Evolutionary conservation across 2,888 invertebrate genomes (phyloP), one percentile per base, ranked within the genome.

Genomic region (Caenorhabditis becei): DNA sequence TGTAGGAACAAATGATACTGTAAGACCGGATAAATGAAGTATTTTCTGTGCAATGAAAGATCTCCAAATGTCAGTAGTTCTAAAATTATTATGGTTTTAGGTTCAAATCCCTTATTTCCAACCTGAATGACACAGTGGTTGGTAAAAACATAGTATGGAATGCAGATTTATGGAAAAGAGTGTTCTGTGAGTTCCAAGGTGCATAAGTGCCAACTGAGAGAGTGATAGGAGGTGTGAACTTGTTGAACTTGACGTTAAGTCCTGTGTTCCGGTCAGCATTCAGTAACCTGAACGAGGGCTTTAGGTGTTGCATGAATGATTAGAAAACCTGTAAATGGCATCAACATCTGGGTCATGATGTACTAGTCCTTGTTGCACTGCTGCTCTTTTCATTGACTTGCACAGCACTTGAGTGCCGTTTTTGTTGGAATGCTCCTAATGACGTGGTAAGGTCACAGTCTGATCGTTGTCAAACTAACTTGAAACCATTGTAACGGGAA

Each of bases 101-200:
- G 44, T 8, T 4, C 7, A 14, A n/a, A 4, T n/a, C 7, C n/a
- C 14, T 3, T 14, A 18, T 4, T 62, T 69, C 63, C n/a, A n/a
- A 71, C 71, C 71, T 53, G n/a, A 87, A 87, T 0, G 83, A 78
- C 0, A 87, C 86, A 3, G 83, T 83, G 14, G 82, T 79, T 1
- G 87, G 87, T 1, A 87, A 72, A 44, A 84, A 81, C 18, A 87
- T 44, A 14, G 81, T 83, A 67, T 83, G 84, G 69, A 87, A 87
- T 2, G 87, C 85, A 3, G 56, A 62, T 16, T 77, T 66, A 49
- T 83, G 77, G 78, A 87, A 87, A 0, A 87, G 59, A 7, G 87
- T 87, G 56, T 87, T 86, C 56, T 85, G 87, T 0, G 85, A 85
- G 44, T 87, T 87, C 82, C 83, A 85, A 7, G 87, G 87, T 10